phyloP scores from a whole-genome alignment of 2,888 invertebrate species.

The Ophion obscuratus region DNA sequence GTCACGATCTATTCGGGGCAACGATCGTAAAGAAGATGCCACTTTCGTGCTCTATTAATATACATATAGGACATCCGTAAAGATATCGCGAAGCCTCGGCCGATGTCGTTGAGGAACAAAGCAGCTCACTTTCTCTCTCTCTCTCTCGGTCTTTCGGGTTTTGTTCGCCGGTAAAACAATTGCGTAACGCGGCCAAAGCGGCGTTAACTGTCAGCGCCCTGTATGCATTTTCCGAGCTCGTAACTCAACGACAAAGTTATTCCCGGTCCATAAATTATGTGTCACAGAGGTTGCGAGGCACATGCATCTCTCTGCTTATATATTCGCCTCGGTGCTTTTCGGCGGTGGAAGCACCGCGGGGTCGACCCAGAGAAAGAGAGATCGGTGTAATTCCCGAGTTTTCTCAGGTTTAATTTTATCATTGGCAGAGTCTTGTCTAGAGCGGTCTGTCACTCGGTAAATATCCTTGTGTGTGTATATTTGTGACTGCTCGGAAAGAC shows the following conservation, averaged over 20 bases:
- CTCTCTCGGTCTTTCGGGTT: not conserved
- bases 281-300: constrained; percentile 43
- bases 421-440: constrained; percentile 59
- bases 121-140: not conserved
- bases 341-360: constrained; percentile 19
- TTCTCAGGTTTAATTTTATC: constrained; percentile 65
- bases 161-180: constrained; percentile 54
- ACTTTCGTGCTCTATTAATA: constrained; percentile 50
- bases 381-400: constrained; percentile 45
- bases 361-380: constrained; percentile 36
- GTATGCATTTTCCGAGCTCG: constrained; percentile 58
- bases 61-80: constrained; percentile 19
- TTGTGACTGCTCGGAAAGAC: not conserved
- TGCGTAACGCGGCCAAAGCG: constrained; percentile 63
- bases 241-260: constrained; percentile 64
- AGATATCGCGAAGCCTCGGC: constrained; percentile 38
- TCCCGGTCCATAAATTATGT: constrained; percentile 66
- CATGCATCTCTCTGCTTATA: constrained; percentile 33
- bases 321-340: constrained; percentile 31
- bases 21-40: not conserved
- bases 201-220: constrained; percentile 63
- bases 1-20: not conserved
- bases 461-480: not conserved
- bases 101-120: constrained; percentile 63
- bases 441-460: constrained; percentile 37